phyloP scores from a whole-genome alignment of 2,888 invertebrate genomes.

The Microctonus aethiopoides region DNA sequence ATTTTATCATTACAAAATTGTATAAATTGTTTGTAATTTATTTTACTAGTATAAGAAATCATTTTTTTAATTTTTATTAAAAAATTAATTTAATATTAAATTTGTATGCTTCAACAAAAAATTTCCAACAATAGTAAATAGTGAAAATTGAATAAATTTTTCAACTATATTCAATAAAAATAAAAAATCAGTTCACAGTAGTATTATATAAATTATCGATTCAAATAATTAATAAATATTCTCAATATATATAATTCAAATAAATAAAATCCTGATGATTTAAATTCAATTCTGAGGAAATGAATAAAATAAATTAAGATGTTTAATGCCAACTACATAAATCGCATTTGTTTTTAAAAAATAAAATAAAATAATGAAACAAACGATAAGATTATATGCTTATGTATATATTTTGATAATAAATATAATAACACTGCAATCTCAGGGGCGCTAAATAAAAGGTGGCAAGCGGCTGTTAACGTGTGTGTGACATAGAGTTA shows the following conservation, averaged over 20 bases:
- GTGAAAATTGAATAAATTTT: too few relatives aligned
- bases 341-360: neutral
- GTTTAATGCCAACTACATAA: neutral
- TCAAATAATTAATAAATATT: too few relatives aligned
- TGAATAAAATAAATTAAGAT: neutral
- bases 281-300: neutral
- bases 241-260: neutral
- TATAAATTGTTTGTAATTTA: neutral
- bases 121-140: too few relatives aligned
- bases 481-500: too few relatives aligned
- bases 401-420: neutral
- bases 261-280: neutral
- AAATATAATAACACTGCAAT: neutral
- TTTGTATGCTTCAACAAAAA: too few relatives aligned
- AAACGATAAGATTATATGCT: neutral
- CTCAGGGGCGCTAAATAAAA: conserved; percentile 20
- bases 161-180: too few relatives aligned
- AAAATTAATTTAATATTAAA: too few relatives aligned
- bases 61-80: neutral
- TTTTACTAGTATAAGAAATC: too few relatives aligned
- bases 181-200: too few relatives aligned
- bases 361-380: neutral
- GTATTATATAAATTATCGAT: too few relatives aligned
- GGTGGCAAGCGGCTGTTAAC: neutral
- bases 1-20: too few relatives aligned